Evolutionary conservation across 2,797 vertebrate species (phyloP).

Genomic region (Atherinosoma microstoma): DNA sequence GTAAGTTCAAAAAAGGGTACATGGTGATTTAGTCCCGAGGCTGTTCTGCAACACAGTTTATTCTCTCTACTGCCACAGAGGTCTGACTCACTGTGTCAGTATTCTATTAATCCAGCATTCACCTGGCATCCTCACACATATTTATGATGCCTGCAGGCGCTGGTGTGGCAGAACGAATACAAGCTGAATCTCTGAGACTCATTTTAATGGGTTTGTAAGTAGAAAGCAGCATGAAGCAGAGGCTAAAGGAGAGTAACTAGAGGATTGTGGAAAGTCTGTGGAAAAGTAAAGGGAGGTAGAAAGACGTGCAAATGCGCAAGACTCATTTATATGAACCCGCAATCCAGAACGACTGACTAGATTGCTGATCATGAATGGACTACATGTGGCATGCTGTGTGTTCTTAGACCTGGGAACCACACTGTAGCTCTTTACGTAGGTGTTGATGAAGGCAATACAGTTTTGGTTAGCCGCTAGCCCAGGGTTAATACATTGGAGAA

Average conservation of each 20-base stretch:
- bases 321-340: neutral
- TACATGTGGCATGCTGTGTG: conserved; percentile 30
- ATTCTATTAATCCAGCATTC: conserved; percentile 55
- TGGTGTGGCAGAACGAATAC: conserved; percentile 15
- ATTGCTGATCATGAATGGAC: conserved; percentile 11
- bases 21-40: conserved; percentile 46
- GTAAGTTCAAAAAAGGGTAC: conserved; percentile 37
- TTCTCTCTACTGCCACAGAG: conserved; percentile 50
- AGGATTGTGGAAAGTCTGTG: conserved; percentile 14
- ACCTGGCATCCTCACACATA: conserved; percentile 44
- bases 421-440: conserved; percentile 57
- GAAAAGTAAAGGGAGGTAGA: neutral
- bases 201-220: conserved; percentile 20
- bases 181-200: conserved; percentile 6
- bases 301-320: conserved; percentile 15
- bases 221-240: conserved; percentile 14
- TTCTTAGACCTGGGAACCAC: conserved; percentile 52
- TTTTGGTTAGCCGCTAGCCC: too few species aligned
- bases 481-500: too few species aligned
- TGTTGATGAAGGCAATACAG: neutral
- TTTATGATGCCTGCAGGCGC: conserved; percentile 40
- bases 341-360: neutral
- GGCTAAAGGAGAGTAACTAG: conserved; percentile 16
- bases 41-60: conserved; percentile 43
- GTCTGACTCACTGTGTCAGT: conserved; percentile 45